Evolutionary conservation across 2,113 vertebrate genomes (phyloP).

Genomic region (Anhinga rufa): DNA sequence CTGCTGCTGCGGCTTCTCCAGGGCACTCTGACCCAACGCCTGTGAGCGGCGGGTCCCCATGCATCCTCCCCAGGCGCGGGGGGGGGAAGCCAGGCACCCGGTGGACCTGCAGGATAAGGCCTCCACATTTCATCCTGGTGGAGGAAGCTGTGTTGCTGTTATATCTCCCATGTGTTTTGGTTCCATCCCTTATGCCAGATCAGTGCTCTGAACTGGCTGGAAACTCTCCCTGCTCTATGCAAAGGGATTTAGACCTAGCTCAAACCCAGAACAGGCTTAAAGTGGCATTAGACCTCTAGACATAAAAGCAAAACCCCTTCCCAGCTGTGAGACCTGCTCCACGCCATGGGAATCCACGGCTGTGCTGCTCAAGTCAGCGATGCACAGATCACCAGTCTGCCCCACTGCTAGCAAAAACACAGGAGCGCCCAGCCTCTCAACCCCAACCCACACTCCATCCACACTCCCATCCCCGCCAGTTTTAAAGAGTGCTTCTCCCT

Average conservation of each 20-base stretch:
- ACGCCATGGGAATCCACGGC: accelerated
- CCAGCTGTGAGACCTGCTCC: not conserved
- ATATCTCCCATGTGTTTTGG: accelerated
- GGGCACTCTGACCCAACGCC: not conserved
- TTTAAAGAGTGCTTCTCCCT: not conserved
- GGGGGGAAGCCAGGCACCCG: not conserved
- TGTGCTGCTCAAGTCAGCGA: not conserved
- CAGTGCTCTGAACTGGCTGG: not conserved
- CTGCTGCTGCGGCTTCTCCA: accelerated
- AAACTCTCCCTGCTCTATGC: not conserved
- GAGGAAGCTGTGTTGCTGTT: not conserved
- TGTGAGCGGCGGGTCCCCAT: accelerated
- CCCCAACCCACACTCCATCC: not conserved
- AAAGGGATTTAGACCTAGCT: not conserved
- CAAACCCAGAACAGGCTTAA: not conserved
- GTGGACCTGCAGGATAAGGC: not conserved
- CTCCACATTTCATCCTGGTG: not conserved
- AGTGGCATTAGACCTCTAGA: accelerated
- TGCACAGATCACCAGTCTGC: not conserved
- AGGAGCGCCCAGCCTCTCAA: not conserved
- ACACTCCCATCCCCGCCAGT: not conserved
- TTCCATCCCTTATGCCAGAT: not conserved
- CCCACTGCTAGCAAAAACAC: not conserved
- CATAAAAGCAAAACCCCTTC: not conserved
- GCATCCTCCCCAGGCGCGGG: not conserved